Evolutionary conservation across 2,113 vertebrate species (phyloP).

Genomic region (Monarcha castaneiventris): DNA sequence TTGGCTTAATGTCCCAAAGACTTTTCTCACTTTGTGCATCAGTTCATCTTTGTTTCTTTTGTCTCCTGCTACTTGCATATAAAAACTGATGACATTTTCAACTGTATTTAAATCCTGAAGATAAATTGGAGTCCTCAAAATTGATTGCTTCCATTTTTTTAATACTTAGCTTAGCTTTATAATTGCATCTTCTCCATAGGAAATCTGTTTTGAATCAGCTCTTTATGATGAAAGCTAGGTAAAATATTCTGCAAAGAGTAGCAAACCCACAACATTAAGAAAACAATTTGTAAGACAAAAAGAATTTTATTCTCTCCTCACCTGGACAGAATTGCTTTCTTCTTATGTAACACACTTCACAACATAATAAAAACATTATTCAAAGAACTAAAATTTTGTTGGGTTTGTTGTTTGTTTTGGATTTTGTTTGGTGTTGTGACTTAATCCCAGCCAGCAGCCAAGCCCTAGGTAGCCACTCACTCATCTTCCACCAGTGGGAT

Average conservation of each 20-base stretch:
- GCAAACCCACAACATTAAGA: neutral
- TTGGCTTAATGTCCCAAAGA: constrained; percentile 63
- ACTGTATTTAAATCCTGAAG: constrained; percentile 51
- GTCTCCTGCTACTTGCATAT: constrained; percentile 50
- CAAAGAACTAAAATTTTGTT: neutral
- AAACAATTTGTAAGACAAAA: neutral
- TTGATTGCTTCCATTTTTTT: constrained; percentile 49
- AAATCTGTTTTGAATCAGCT: constrained; percentile 66
- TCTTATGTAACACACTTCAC: neutral
- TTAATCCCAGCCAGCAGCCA: neutral
- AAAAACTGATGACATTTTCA: constrained; percentile 61
- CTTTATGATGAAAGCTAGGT: neutral
- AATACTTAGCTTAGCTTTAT: constrained; percentile 35
- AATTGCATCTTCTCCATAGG: constrained; percentile 34
- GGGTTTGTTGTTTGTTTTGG: too few relatives aligned
- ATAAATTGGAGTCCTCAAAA: constrained; percentile 46
- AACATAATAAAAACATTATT: neutral
- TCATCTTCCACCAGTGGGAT: neutral
- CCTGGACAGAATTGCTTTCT: neutral
- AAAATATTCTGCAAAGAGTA: neutral
- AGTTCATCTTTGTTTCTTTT: constrained; percentile 69
- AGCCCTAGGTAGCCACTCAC: neutral
- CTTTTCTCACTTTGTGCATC: constrained; percentile 31
- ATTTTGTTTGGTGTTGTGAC: neutral
- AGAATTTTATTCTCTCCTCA: neutral